Percentiles rank a stretch among this genome's conserved stretches.
These are phyloP conservation scores for Epiblema foenella DNA, from an alignment of 2,888 invertebrate species.

Conservation along the genomic window DNA sequence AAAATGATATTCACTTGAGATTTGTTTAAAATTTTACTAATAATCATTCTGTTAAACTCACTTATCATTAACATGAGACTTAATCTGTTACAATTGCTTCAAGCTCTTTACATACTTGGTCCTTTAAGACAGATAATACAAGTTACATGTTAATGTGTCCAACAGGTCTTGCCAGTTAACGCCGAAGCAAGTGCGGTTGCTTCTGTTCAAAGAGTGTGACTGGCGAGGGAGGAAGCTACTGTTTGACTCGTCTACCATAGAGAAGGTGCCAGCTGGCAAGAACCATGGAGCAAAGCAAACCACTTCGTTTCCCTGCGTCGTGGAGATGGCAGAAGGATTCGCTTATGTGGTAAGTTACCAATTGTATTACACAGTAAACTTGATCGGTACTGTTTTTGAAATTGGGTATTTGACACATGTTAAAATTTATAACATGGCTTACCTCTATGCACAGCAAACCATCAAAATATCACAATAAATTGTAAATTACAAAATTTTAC, in stretches of 20 bases:
- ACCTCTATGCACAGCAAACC: too few species aligned
- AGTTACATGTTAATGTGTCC: conserved; percentile 42
- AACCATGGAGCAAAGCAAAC: conserved; percentile 64
- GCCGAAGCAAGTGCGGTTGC: conserved; percentile 90
- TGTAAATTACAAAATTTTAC: too few species aligned
- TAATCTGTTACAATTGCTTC: too few species aligned
- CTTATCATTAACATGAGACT: too few species aligned
- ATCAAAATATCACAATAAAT: too few species aligned
- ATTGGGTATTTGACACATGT: too few species aligned
- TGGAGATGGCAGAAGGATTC: conserved; percentile 87
- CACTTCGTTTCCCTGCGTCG: conserved; percentile 73
- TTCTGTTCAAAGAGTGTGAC: conserved; percentile 94
- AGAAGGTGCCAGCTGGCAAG: conserved; percentile 83
- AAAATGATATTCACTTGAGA: too few species aligned
- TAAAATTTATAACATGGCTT: too few species aligned
- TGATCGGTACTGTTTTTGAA: background rate
- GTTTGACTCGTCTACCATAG: conserved; percentile 91
- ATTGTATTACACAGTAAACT: background rate
- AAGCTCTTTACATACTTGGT: too few species aligned
- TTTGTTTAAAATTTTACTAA: too few species aligned
- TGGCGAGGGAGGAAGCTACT: conserved; percentile 91
- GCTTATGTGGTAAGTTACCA: conserved; percentile 86
- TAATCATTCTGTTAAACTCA: too few species aligned
- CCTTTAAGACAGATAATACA: background rate
- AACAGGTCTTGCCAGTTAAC: conserved; percentile 86